Base-by-base conservation (phyloP, 23 tunicate genomes). In the Clavelina lepadiformis region DNA sequence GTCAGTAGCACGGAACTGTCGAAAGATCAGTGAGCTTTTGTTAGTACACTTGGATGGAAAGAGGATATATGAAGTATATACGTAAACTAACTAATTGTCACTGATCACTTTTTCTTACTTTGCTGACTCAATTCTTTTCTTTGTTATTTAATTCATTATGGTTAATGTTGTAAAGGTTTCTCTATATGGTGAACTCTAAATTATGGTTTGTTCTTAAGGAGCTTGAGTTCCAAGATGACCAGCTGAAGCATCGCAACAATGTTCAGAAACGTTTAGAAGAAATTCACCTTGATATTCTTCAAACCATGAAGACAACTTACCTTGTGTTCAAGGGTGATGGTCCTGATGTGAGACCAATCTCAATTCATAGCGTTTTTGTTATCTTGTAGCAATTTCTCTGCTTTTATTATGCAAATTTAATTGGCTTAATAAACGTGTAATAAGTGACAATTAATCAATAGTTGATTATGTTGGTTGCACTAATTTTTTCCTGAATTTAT, bases 161-260 rank as follows among this genome's bases (percentile, higher is more conserved):
- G n/a, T n/a, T n/a, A n/a, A n/a, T n/a, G 49, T 41, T 41, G 49
- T 41, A 41, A 15, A 8, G 11, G 49, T 15, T 41, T 41, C 15
- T 41, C 15, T 11, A 41, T 41, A 15, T 41, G 49, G 13, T 41
- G 49, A 41, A 11, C 49, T 41, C 13, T 41, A 8, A n/a, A n/a
- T n/a, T n/a, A n/a, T n/a, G n/a, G 3, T 51, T 44, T 18, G 28
- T 45, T 28, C 73, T 63, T 20, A 15, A 83, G 85, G 91, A 83
- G 35, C 64, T 92, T 2, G 86, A 92, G 34, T 92, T 92, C 33
- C 79, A 82, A 60, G 88, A 79, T 65, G 98, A 92, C 53, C 98
- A 92, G 55, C 49, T 71, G 37, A 41, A 57, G 15, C 98, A 92
- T 51, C 65, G 85, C 50, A 46, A 92, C 45, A 74, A 74, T 32